Evolutionary conservation across 2,113 vertebrate species (phyloP), one percentile per base, ranked within the genome.

Genomic region (Xenotilapia caudafasciata): DNA sequence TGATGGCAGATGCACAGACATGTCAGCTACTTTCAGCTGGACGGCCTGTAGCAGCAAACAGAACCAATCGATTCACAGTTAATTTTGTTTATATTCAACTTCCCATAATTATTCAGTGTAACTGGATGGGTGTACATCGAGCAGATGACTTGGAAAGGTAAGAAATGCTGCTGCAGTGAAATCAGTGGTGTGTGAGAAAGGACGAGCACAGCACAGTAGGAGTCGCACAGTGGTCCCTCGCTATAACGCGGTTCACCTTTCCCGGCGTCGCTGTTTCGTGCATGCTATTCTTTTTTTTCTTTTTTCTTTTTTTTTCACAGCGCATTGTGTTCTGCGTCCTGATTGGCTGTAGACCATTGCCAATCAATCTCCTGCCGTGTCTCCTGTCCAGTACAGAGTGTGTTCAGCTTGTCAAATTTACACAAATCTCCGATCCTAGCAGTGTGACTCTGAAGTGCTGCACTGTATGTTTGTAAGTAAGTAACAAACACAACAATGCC

Each of bases 221-320:
- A 21, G 35, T 21, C 1, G 6, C 8, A 1, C 14, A 0, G 5
- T 10, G 26, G 5, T 4, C 56, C 56, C 56, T 31, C 26, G 2
- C 56, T 1, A 4, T 58, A 58, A 58, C 7, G 14, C 8, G 8
- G 8, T 58, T 9, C 56, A 31, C 56, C 2, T 60, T 60, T 60
- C 56, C 14, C 2, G 8, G 56, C 5, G 2, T 17, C 2, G 2
- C 56, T 4, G 3, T 17, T 58, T 58, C 0, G 1, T 58, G 1
- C 55, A 9, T 56, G 23, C 23, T 9, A 5, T 56, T 26, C 2
- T 14, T 28, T 5, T 1, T 42, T 13, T 2, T 2, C 1, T 3
- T 11, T 2, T 11, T 11, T 12, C 21, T 2, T 1, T 42, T 13
- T 42, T 14, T 42, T 47, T 8, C 3, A 56, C 55, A 56, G 55